phyloP scores from a whole-genome alignment of 2,888 invertebrate genomes.

The Lymantria dispar region DNA sequence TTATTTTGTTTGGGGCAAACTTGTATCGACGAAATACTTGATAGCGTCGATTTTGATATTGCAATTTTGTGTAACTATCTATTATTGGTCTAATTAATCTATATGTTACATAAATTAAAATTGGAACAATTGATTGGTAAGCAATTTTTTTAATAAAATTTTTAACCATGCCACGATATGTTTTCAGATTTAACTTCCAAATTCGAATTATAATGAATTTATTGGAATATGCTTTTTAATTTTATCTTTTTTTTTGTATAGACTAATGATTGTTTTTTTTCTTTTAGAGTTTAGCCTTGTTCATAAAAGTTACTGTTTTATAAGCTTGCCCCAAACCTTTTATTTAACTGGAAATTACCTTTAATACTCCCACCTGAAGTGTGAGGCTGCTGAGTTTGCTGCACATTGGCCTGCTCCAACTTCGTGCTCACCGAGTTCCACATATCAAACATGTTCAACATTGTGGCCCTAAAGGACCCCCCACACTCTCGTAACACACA shows the following conservation, averaged over 20 bases:
- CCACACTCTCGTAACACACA: conserved; percentile 35
- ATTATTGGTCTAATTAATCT: neutral
- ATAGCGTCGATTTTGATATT: too few relatives aligned
- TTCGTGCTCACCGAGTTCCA: conserved; percentile 90
- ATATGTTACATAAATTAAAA: too few relatives aligned
- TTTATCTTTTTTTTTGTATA: too few relatives aligned
- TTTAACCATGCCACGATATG: too few relatives aligned
- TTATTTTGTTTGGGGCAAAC: conserved; percentile 32
- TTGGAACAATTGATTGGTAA: too few relatives aligned
- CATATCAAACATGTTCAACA: conserved; percentile 90
- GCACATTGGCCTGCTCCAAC: conserved; percentile 86
- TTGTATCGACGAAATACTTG: neutral
- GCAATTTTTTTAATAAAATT: too few relatives aligned
- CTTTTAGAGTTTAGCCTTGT: too few relatives aligned
- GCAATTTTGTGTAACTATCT: neutral
- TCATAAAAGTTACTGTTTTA: neutral
- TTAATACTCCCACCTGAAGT: conserved; percentile 92
- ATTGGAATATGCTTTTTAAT: too few relatives aligned
- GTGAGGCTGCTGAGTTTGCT: conserved; percentile 87
- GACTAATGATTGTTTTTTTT: too few relatives aligned
- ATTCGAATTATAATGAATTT: too few relatives aligned
- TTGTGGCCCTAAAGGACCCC: conserved; percentile 52
- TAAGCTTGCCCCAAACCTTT: conserved; percentile 40
- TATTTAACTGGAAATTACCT: conserved; percentile 84
- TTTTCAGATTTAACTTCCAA: too few relatives aligned